Evolutionary conservation across 2,113 vertebrate genomes (phyloP), one percentile per base, ranked within the genome.

Genomic region (Lichenostomus cassidix): DNA sequence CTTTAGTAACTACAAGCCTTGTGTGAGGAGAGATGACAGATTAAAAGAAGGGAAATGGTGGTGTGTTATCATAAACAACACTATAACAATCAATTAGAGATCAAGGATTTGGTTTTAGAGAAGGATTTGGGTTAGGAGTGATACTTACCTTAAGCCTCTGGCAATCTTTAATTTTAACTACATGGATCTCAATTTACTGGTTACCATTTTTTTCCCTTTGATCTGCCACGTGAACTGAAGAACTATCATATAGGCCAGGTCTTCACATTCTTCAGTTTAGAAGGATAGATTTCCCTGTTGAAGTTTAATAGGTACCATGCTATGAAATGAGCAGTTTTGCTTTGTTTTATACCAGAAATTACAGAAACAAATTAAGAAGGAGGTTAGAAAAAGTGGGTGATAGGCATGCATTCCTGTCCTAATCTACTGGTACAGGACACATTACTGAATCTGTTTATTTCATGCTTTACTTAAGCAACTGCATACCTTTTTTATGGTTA

Each of bases 151-250:
- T 84, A 71, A 87, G 27, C 19, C 3, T 85, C 41, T 35, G 6
- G 2, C 4, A 7, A 11, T 79, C 78, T 89, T 78, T 20, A 81
- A 27, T 64, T 80, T 81, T 58, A 21, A 25, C 11, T 47, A 2
- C 27, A 35, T 42, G 3, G 8, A 73, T 80, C 12, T 59, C 23
- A 0, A 0, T 60, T 71, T 68, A 27, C 39, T 1, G 0, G 10
- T 17, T 41, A 41, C 4, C 2, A 12, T 1, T 19, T 46, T 59
- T 80, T 89, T 83, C 6, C 15, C 18, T 83, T 64, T 87, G 22
- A 41, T 31, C 16, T 53, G 21, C 10, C 50, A 62, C 52, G 70
- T 56, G 20, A 27, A 20, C 6, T 58, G 15, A 42, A 69, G 23
- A 15, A 25, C 41, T 33, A 31, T 82, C 3, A 19, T 17, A 64